Evolutionary conservation across 2,888 invertebrate species (phyloP).

Genomic region (Anodontia alba): DNA sequence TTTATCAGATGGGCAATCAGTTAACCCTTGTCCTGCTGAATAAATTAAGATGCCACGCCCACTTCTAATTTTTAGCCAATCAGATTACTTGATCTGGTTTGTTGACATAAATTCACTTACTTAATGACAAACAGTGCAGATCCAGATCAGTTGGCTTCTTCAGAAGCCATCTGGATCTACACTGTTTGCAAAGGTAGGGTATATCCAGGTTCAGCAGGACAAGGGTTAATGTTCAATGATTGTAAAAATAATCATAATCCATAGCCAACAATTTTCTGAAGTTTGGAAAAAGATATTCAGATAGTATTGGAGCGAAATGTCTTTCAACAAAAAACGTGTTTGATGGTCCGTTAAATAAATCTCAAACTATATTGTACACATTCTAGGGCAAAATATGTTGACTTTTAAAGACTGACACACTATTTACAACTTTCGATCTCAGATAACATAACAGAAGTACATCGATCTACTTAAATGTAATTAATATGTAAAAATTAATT

Average conservation of each 20-base stretch:
- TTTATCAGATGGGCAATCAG: conserved; percentile 6
- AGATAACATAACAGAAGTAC: not conserved
- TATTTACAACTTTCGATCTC: not conserved
- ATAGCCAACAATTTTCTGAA: not conserved
- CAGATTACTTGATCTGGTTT: no score
- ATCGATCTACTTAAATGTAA: not conserved
- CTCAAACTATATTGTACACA: not conserved
- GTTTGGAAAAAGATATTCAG: no score
- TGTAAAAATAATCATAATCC: conserved; percentile 5
- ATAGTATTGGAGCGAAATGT: not conserved
- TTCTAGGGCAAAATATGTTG: conserved; percentile 4
- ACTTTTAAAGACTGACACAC: not conserved
- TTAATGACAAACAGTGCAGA: no score
- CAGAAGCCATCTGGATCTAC: no score
- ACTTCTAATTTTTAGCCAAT: no score
- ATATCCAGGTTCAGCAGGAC: no score
- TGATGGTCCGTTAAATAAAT: conserved; percentile 1
- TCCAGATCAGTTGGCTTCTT: no score
- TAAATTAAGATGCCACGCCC: no score
- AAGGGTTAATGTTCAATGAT: not conserved
- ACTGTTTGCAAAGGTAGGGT: no score
- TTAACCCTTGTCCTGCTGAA: no score
- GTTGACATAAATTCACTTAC: no score
- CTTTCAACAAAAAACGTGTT: not conserved
- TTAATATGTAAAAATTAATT: not conserved